Evolutionary conservation across 1,140 invertebrate species (phyloP).

Genomic region (Sycobia sp.): DNA sequence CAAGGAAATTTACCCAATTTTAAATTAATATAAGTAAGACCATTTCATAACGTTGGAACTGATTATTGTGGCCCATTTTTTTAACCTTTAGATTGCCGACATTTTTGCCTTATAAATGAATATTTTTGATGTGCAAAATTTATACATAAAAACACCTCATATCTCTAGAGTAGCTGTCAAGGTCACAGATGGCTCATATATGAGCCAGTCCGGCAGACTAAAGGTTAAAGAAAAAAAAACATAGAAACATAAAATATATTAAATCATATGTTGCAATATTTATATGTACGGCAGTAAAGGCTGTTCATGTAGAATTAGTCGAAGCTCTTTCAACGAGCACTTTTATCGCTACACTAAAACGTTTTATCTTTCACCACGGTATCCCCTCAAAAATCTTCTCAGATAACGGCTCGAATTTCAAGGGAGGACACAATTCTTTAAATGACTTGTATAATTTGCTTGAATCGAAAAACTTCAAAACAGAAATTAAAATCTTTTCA

Average conservation of each 20-base stretch:
- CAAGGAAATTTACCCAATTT: too few relatives aligned
- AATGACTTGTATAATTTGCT: too few relatives aligned
- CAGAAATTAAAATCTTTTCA: not conserved
- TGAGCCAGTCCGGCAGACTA: too few relatives aligned
- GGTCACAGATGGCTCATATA: too few relatives aligned
- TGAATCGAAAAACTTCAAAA: not conserved
- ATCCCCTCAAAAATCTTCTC: not conserved
- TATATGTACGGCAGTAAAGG: not conserved
- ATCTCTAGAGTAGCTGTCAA: too few relatives aligned
- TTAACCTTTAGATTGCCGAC: too few relatives aligned
- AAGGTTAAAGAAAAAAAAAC: slow-evolving; percentile 1
- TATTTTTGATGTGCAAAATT: too few relatives aligned
- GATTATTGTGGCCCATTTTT: slow-evolving; percentile 4
- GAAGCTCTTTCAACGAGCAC: not conserved
- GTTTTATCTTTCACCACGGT: not conserved
- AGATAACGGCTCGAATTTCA: not conserved
- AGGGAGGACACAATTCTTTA: not conserved
- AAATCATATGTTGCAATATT: not conserved
- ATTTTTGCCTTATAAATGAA: too few relatives aligned
- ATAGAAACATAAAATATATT: too few relatives aligned
- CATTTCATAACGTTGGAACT: too few relatives aligned
- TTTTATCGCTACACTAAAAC: not conserved
- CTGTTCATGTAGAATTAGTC: not conserved
- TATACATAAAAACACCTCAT: too few relatives aligned
- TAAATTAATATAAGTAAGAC: not conserved